Conservation (phyloP, 1,140 invertebrate genomes). For the Macrosteles quadrilineatus region DNA sequence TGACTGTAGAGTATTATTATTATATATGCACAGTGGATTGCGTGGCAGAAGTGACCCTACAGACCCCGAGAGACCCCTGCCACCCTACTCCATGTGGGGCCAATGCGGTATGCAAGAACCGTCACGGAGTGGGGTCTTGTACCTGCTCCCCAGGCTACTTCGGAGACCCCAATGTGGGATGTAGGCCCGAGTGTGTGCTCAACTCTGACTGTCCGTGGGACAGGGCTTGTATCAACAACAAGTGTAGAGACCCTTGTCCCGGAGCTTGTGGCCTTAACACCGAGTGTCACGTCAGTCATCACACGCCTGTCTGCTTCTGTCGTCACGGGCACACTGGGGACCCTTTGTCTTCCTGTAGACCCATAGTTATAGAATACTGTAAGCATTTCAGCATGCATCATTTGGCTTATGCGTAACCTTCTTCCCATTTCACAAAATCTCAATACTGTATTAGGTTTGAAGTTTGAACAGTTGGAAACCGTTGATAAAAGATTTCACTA, state of each 20-base stretch:
- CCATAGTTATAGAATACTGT: constrained; percentile 41
- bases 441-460: no score
- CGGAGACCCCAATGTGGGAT: constrained; percentile 79
- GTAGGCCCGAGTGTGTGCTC: constrained; percentile 77
- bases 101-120: constrained; percentile 68
- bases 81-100: constrained; percentile 78
- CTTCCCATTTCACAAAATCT: no score
- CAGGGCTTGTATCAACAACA: constrained; percentile 78
- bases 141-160: constrained; percentile 69
- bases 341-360: constrained; percentile 72
- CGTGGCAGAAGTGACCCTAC: background rate
- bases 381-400: constrained; percentile 34
- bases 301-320: constrained; percentile 81
- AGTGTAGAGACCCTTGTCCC: constrained; percentile 78
- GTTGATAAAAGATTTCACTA: no score
- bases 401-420: constrained; percentile 18
- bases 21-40: background rate
- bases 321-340: constrained; percentile 72
- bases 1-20: no score
- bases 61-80: constrained; percentile 55
- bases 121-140: constrained; percentile 57
- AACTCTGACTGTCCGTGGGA: constrained; percentile 79
- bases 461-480: no score
- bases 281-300: constrained; percentile 79
- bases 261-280: constrained; percentile 83